phyloP scores from a whole-genome alignment of 1,140 invertebrate species.

The Gonioctena quinquepunctata region DNA sequence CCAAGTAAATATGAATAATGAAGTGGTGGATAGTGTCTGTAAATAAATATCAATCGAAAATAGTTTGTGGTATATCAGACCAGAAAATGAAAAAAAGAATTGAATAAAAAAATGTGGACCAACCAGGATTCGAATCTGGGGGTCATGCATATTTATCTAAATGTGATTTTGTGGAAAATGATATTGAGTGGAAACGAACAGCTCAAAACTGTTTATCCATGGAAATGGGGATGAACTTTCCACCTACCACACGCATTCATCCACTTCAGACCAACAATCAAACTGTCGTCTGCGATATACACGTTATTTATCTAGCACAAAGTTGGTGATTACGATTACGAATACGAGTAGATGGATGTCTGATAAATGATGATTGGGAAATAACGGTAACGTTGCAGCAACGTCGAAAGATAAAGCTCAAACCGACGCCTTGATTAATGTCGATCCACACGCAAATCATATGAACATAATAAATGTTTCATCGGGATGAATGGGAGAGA shows the following conservation, averaged over 20 bases:
- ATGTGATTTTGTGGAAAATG: too few relatives aligned
- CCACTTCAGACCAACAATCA: constrained; percentile 25
- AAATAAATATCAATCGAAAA: too few relatives aligned
- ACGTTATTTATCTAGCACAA: constrained; percentile 23
- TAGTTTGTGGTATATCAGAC: too few relatives aligned
- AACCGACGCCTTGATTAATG: constrained; percentile 43
- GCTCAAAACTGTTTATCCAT: too few relatives aligned
- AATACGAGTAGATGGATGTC: too few relatives aligned
- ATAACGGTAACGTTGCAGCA: constrained; percentile 31
- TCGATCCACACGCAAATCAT: constrained; percentile 45
- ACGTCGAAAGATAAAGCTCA: constrained; percentile 31
- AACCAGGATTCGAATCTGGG: too few relatives aligned
- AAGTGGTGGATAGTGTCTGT: too few relatives aligned
- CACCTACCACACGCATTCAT: constrained; percentile 2
- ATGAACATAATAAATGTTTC: constrained; percentile 45
- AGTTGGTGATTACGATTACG: constrained; percentile 37
- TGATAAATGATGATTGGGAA: constrained; percentile 46
- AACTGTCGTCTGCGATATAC: constrained; percentile 25
- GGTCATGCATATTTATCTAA: too few relatives aligned
- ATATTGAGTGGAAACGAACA: too few relatives aligned
- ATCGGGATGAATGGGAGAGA: constrained; percentile 4
- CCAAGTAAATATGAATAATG: too few relatives aligned
- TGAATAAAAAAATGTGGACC: too few relatives aligned
- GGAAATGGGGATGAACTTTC: neutral
- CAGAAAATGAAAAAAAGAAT: too few relatives aligned